phyloP scores from a whole-genome alignment of 2,113 vertebrate species.

The Eonycteris spelaea region DNA sequence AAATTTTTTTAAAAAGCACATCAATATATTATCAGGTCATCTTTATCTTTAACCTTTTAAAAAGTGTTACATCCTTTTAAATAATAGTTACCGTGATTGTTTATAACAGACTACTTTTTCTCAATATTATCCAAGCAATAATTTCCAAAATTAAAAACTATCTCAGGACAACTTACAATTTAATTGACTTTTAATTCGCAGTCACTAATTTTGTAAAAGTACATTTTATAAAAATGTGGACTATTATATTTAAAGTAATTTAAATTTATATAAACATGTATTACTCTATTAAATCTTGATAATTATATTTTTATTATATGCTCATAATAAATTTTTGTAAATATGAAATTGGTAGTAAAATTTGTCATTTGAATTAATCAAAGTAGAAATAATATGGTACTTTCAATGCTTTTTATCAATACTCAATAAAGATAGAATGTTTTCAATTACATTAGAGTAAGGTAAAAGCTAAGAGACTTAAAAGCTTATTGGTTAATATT shows the following conservation, averaged over 20 bases:
- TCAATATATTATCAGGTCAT: not conserved
- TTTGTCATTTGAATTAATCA: not conserved
- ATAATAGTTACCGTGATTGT: not conserved
- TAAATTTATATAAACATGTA: not conserved
- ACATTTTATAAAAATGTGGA: not conserved
- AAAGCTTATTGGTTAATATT: not conserved
- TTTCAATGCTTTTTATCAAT: not conserved
- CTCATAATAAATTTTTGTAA: not conserved
- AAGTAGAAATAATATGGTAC: not conserved
- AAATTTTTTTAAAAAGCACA: not conserved
- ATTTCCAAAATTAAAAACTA: not conserved
- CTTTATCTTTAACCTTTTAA: not conserved
- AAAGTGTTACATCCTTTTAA: not conserved
- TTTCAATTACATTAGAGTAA: not conserved
- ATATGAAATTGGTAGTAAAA: not conserved
- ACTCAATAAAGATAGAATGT: not conserved
- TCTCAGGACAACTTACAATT: not conserved
- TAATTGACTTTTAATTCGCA: not conserved
- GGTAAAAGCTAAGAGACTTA: not conserved
- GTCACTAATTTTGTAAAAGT: not conserved
- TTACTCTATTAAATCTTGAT: not conserved
- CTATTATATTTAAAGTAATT: not conserved
- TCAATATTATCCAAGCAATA: not conserved
- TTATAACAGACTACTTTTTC: not conserved
- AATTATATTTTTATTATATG: not conserved